Base-by-base conservation (phyloP, 2,888 invertebrate genomes). In the Caenorhabditis afra region DNA sequence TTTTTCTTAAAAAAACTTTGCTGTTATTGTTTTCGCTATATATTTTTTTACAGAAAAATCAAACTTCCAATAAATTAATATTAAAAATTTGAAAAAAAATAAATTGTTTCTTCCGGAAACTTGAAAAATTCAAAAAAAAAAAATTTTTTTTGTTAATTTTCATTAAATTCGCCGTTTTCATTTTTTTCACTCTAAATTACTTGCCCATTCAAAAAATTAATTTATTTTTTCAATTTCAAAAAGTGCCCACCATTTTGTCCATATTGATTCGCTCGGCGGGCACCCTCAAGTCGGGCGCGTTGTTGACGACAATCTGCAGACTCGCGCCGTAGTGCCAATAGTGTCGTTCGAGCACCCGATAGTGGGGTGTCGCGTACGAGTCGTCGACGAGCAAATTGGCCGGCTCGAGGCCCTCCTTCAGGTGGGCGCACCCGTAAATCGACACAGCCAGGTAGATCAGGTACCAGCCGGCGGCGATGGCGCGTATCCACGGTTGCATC, bases 331-430 rank as follows among this genome's bases (percentile, higher is more conserved):
- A 86, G 44, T 81, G 79, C 85, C 86, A 86, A 58, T 86, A 87
- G 57, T 85, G 84, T 55, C 67, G 71, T 22, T 87, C 86, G 22
- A 87, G 64, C 0, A 79, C 81, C 12, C 81, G 61, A 61, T 87
- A 87, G 64, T 87, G 87, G 11, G 86, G 86, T 16, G 82, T 86
- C 3, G 87, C 87, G 67, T 87, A 87, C 7, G 84, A 85, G 73
- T 86, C 86, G 37, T 81, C 81, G 8, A 87, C 87, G 14, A 85
- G 70, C 47, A 87, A 57, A 52, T 86, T 86, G 12, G 85, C 84
- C 0, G 88, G 87, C 61, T 88, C 87, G 18, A 88, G 73, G 10
- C 88, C 88, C 59, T 88, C 87, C 41, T 78, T 76, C 64, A 88
- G 61, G 45, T 85, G 84, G 0, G 73, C 29, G 68, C 87, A 87